Percentiles rank a stretch among this genome's conserved stretches.
Conservation (phyloP, 2,888 invertebrate species). For the Volucella bombylans region DNA sequence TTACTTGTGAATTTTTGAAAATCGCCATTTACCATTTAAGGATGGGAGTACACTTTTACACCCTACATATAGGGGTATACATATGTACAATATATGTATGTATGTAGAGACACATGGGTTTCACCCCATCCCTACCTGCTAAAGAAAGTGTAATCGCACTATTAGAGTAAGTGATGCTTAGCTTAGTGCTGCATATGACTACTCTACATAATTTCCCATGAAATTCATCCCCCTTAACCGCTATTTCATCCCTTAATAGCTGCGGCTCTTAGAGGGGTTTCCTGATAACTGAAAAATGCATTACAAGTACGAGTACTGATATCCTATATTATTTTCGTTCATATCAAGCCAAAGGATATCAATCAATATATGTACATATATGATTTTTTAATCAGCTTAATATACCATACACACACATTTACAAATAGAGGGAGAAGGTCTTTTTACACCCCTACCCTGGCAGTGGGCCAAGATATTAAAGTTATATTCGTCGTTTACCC, state of each 20-base stretch:
- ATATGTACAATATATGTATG: too few relatives aligned
- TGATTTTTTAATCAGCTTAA: conserved; percentile 68
- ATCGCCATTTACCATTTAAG: conserved; percentile 63
- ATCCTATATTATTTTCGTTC: not conserved
- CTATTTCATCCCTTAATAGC: not conserved
- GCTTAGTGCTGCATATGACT: conserved; percentile 6
- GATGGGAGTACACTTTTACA: conserved; percentile 25
- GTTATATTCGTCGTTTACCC: too few relatives aligned
- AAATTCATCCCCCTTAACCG: conserved; percentile 37
- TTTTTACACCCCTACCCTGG: too few relatives aligned
- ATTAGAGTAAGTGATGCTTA: not conserved
- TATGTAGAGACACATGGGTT: conserved; percentile 25
- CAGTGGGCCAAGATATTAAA: too few relatives aligned
- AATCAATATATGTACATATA: conserved; percentile 51
- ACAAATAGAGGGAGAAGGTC: not conserved
- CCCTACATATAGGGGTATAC: conserved; percentile 1
- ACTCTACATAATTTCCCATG: conserved; percentile 68
- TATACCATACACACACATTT: conserved; percentile 13
- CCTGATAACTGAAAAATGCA: not conserved
- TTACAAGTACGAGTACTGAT: not conserved
- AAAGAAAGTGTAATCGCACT: not conserved
- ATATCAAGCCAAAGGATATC: conserved; percentile 53
- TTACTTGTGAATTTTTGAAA: conserved; percentile 60
- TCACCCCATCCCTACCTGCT: not conserved
- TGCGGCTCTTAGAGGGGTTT: too few relatives aligned